Evolutionary conservation across 2,113 vertebrate species (phyloP).

Genomic region (Hylia prasina): DNA sequence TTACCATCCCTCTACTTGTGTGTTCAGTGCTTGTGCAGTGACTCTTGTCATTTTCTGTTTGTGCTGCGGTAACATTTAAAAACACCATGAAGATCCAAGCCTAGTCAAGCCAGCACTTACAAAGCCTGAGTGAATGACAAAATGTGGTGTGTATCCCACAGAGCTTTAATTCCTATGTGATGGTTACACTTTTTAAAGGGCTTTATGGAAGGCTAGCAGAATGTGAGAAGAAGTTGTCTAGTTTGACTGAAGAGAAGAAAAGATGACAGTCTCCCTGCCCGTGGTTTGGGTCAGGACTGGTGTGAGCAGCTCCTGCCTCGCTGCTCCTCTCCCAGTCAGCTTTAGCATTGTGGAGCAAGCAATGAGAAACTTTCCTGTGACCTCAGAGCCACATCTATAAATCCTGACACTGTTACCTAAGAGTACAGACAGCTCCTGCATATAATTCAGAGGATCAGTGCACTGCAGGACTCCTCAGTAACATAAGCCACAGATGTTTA

Average conservation of each 20-base stretch:
- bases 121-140: not conserved
- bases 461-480: not conserved
- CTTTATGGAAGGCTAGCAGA: not conserved
- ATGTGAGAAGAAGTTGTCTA: not conserved
- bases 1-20: not conserved
- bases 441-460: not conserved
- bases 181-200: not conserved
- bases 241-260: not conserved
- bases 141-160: not conserved
- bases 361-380: not conserved
- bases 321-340: not conserved
- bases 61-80: not conserved
- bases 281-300: not conserved
- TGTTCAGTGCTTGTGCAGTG: not conserved
- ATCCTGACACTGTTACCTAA: not conserved
- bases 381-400: not conserved
- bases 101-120: not conserved
- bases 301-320: rapidly evolving
- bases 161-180: not conserved
- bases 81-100: not conserved
- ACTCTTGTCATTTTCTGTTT: not conserved
- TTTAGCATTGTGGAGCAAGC: not conserved
- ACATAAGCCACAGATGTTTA: not conserved
- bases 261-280: not conserved
- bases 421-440: not conserved